Percentiles rank a stretch among this genome's conserved stretches.
Conservation (phyloP, 2,888 invertebrate genomes). For the Metacarcinus magister region DNA sequence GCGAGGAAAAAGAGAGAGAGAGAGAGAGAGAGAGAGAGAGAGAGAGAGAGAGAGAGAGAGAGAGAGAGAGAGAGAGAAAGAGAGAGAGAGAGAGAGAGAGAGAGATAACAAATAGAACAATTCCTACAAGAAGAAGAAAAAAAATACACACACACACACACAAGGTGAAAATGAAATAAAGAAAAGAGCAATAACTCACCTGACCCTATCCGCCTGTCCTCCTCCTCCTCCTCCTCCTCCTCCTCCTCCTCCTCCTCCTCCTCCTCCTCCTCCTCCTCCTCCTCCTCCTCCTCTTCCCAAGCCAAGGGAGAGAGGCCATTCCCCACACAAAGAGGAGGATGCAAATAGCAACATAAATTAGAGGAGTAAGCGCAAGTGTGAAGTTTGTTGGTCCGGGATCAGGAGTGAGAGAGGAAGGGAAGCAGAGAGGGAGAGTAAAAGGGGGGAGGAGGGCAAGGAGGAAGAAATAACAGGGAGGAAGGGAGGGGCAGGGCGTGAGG, state of each 20-base stretch:
- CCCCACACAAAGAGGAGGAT: slow-evolving; percentile 60
- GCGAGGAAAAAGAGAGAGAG: neutral
- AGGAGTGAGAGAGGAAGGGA: neutral
- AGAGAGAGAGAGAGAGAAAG: slow-evolving; percentile 45
- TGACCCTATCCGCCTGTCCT: neutral
- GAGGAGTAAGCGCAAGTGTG: slow-evolving; percentile 53
- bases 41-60: slow-evolving; percentile 47
- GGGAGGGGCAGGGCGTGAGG: neutral
- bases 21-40: slow-evolving; percentile 41
- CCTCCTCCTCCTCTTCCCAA: neutral
- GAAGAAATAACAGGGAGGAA: neutral
- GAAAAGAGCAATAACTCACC: neutral
- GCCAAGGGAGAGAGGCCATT: slow-evolving; percentile 36
- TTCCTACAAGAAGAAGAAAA: neutral
- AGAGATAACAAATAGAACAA: neutral
- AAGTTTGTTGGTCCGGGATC: slow-evolving; percentile 52
- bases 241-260: neutral
- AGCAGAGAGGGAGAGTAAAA: neutral
- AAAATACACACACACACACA: neutral
- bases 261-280: neutral
- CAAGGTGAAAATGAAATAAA: slow-evolving; percentile 30
- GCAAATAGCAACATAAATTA: slow-evolving; percentile 58
- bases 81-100: slow-evolving; percentile 45
- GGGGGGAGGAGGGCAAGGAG: neutral
- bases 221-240: neutral